Base-by-base conservation (phyloP, 2,797 vertebrate genomes). In the Phoebastria nigripes region DNA sequence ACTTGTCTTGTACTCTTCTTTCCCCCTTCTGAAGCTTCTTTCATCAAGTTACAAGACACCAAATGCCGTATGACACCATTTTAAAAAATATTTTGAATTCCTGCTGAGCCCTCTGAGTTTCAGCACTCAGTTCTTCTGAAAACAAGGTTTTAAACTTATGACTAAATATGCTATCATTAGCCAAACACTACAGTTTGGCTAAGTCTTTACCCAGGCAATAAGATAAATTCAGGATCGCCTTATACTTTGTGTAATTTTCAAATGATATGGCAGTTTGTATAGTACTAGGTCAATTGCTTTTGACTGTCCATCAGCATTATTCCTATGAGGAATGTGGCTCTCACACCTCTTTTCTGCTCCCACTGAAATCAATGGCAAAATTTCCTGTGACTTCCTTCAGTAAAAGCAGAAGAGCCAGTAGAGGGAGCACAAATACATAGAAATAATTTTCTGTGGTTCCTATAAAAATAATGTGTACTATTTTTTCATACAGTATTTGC, bases 351-450 rank as follows among this genome's bases (percentile, higher is more conserved):
- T 82, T 87, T 58, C 24, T 80, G 31, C 44, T 94, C 28, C 21
- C 20, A 5, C 46, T 47, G 52, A 89, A 80, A 78, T 58, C 81
- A 26, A 20, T 13, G 19, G 55, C 46, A 70, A 82, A 39, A 72
- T 62, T 86, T 78, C 70, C 67, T 69, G 7, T 8, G 51, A 58
- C 16, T 82, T 82, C 12, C 44, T 74, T 72, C 76, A 81, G 54
- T 41, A 87, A 74, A 93, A 91, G 41, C 71, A 54, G 46, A 89
- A 78, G 6, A 86, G 20, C 96, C 96, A 93, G 93, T 72, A 97
- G 96, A 97, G 94, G 96, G 96, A 96, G 96, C 84, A 96, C 95
- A 87, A 89, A 93, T 31, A 92, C 96, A 79, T 3, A 55, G 49
- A 81, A 96, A 93, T 41, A 18, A 72, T 84, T 82, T 87, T 94